These are phyloP conservation scores for Alviniconcha strummeri DNA, from an alignment of 2,888 invertebrate species.

Conservation along the genomic window DNA sequence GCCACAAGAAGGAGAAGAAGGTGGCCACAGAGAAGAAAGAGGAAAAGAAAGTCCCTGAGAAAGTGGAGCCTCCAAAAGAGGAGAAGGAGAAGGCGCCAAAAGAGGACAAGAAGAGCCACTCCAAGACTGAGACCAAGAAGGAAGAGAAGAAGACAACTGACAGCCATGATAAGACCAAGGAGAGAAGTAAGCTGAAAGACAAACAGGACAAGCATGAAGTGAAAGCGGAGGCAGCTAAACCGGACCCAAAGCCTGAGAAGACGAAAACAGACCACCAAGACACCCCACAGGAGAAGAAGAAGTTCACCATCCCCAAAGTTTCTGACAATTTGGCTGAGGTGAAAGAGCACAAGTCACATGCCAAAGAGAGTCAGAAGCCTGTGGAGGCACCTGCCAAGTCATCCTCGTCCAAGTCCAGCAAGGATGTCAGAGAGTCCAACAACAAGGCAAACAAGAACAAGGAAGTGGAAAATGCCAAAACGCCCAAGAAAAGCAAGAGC, in stretches of 20 bases:
- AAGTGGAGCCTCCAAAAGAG: conserved; percentile 2
- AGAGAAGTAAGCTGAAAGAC: conserved; percentile 31
- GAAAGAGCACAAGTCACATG: conserved; percentile 12
- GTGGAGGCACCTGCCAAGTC: not conserved
- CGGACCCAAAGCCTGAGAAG: conserved; percentile 37
- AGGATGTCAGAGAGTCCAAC: conserved; percentile 3
- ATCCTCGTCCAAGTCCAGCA: conserved; percentile 12
- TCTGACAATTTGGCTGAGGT: not conserved
- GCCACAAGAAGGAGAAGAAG: conserved; percentile 39
- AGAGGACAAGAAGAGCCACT: conserved; percentile 16
- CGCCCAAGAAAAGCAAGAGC: conserved; percentile 16
- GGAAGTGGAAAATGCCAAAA: conserved; percentile 15
- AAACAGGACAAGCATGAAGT: conserved; percentile 34
- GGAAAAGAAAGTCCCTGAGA: conserved; percentile 35
- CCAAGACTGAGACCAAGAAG: conserved; percentile 19
- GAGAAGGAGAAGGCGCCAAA: not conserved
- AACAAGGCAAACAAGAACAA: conserved; percentile 8
- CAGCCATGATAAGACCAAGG: conserved; percentile 17
- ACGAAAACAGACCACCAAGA: conserved; percentile 28
- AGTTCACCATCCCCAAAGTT: not conserved
- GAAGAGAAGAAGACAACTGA: conserved; percentile 19
- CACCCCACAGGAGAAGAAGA: conserved; percentile 19
- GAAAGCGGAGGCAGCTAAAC: conserved; percentile 35
- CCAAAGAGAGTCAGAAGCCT: conserved; percentile 21
- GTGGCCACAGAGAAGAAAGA: conserved; percentile 35